Base-by-base conservation (phyloP, 2,888 invertebrate species). In the Yponomeuta plumbellus region DNA sequence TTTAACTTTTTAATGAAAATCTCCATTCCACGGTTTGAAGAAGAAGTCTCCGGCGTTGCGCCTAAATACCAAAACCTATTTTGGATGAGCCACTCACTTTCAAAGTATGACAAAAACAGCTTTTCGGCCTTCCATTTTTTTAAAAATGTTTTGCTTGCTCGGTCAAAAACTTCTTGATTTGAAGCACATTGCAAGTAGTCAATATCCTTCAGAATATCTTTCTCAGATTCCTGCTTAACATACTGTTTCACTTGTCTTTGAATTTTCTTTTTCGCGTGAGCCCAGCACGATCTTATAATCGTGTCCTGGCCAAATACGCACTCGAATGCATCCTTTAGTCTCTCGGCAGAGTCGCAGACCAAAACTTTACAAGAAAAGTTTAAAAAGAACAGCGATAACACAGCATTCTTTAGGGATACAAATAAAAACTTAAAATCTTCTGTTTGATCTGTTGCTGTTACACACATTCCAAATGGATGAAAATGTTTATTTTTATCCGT, bases 401-500 rank as follows among this genome's bases (percentile, higher is more conserved):
- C 8, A 34, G 34, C 34, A 6, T 34, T 34, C 8, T 61, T 66
- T 56, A 63, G 63, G 13, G 58, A 61, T 56, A 62, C 67, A 66
- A 72, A 71, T 66, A 68, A 64, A 67, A 69, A 68, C 64, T 64
- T 61, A 66, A 72, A 73, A 57, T 69, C 70, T 65, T 70, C 67
- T 66, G 64, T 69, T 68, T 67, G 68, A 67, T 72, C 70, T 63
- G 65, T 52, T 58, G 69, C 67, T 63, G 69, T 52, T 52, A 72
- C 72, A 58, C 68, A 68, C 52, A 72, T 66, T 39, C 70, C 67
- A 69, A 71, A 67, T 56, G 68, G 66, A 64, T 73, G 70, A 66
- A 73, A 70, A 13, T 65, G 11, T 57, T 67, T 69, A 58, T 64
- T 58, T 63, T 64, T 68, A 65, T 73, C 70, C 66, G 73, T 72